Evolutionary conservation across 2,888 invertebrate genomes (phyloP), one percentile per base, ranked within the genome.

Genomic region (Pammene fasciana): DNA sequence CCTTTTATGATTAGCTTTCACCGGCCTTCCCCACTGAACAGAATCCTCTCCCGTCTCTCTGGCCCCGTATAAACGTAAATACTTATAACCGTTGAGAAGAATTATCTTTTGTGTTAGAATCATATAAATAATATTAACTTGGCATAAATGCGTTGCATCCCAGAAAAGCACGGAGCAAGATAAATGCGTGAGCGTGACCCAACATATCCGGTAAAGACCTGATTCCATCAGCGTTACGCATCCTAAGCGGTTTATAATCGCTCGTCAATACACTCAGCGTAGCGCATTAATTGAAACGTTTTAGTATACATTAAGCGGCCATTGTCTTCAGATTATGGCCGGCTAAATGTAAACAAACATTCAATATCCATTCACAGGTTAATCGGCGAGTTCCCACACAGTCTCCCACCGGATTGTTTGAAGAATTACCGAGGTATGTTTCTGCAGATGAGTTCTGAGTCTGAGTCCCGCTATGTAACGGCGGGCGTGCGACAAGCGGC

Each of bases 401-500:
- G 43, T 50, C 4, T n/a, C 14, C 14, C 6, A n/a, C 14, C 5
- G 14, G 38, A 67, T 38, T 8, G 68, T 56, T 36, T 50, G 16
- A 50, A 57, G 59, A 45, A 36, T 54, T 55, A n/a, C 68, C 62
- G 50, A 62, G 62, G 56, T 62, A 64, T 56, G 62, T 50, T 57
- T 56, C 62, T 50, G 41, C 56, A 57, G 56, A 68, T 62, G 68
- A 62, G 62, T 56, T 67, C 60, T 26, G 26, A 26, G 26, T 26
- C 52, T 13, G 52, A 14, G 59, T 56, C 75, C 77, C 77, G 77
- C 75, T 77, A 76, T 75, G 65, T 79, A 79, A 76, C 78, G 77
- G 78, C 62, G 62, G 72, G 57, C 68, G 50, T 56, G 70, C 62
- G 68, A 73, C 73, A 46, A 70, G 70, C 67, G 57, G 36, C 52